A percentile compares a stretch with the other conserved stretches of the same genome.
Conservation (phyloP, 2,113 vertebrate genomes). For the Notarius quadriscutis region DNA sequence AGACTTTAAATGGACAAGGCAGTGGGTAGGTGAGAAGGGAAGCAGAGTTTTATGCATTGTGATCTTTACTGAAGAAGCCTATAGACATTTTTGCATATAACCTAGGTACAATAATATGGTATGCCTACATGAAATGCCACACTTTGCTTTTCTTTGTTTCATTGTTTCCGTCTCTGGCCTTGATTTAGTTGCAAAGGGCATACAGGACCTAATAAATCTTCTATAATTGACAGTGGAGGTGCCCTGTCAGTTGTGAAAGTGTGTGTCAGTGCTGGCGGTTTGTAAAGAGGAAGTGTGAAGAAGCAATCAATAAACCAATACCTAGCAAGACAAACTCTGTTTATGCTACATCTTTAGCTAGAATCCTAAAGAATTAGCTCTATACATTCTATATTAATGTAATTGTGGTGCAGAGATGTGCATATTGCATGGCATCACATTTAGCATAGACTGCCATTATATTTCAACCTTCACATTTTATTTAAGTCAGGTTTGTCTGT, state of each 20-base stretch:
- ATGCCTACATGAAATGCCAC: neutral
- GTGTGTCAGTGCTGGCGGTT: slow-evolving; percentile 39
- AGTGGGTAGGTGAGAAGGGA: neutral
- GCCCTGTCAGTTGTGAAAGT: slow-evolving; percentile 44
- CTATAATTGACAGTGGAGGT: slow-evolving; percentile 53
- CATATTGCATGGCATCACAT: neutral
- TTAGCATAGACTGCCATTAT: neutral
- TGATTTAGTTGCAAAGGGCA: slow-evolving; percentile 42
- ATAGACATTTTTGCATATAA: neutral
- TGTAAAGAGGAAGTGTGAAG: slow-evolving; percentile 44
- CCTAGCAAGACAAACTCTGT: slow-evolving; percentile 33
- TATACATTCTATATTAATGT: neutral
- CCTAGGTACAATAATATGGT: neutral
- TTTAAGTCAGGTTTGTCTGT: neutral
- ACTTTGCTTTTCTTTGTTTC: neutral
- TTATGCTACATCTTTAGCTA: slow-evolving; percentile 5
- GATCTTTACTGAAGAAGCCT: neutral
- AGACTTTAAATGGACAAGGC: neutral
- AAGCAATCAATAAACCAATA: slow-evolving; percentile 46
- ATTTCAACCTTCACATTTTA: neutral
- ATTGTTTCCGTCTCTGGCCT: slow-evolving; percentile 7
- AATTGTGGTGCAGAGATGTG: neutral
- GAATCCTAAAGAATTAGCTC: neutral
- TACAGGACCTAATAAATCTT: slow-evolving; percentile 49
- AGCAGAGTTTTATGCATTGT: neutral